Evolutionary conservation across 2,113 vertebrate species (phyloP), one percentile per base, ranked within the genome.

Genomic region (Trematomus loennbergii): DNA sequence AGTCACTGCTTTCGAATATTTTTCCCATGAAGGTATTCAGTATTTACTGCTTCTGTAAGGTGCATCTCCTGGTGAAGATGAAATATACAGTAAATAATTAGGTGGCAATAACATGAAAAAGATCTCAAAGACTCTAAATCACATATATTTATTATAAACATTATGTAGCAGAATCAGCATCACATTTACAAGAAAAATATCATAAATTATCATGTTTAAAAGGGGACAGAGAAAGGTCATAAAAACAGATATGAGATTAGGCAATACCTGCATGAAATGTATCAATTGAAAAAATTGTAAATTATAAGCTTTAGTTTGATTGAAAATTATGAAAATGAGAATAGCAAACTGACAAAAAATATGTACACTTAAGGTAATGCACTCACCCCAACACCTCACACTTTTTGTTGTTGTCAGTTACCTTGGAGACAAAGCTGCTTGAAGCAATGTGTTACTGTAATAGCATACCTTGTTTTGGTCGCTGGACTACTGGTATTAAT

Each of bases 341-440:
- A 36, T 18, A 11, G 25, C 48, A 18, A 22, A 18, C 16, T 5
- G 6, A n/a, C 10, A 7, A 43, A 65, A 73, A 63, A 22, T 33
- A 65, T 49, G 59, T 18, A 50, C 15, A 59, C 16, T 52, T 22
- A 48, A 16, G 2, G 12, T 65, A 17, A 22, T 45, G 12, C 45
- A 61, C 84, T 88, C 68, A 87, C 86, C 80, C 40, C 36, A 33
- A n/a, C 59, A 33, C 36, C 6, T 78, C 36, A 54, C 33, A 20
- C 55, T 62, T 69, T n/a, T 55, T 52, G 10, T 20, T 89, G 88
- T 92, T 91, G 84, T 78, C 58, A 20, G 89, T 92, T 78, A 80
- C 91, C 89, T 43, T 82, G 83, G 88, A 84, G 85, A 92, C 55
- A 33, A 69, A 85, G 7, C 36, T 40, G 36, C 36, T 7, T 40